These are phyloP conservation scores for Morphnarchus princeps DNA, from an alignment of 2,113 vertebrate genomes.

Conservation along the genomic window DNA sequence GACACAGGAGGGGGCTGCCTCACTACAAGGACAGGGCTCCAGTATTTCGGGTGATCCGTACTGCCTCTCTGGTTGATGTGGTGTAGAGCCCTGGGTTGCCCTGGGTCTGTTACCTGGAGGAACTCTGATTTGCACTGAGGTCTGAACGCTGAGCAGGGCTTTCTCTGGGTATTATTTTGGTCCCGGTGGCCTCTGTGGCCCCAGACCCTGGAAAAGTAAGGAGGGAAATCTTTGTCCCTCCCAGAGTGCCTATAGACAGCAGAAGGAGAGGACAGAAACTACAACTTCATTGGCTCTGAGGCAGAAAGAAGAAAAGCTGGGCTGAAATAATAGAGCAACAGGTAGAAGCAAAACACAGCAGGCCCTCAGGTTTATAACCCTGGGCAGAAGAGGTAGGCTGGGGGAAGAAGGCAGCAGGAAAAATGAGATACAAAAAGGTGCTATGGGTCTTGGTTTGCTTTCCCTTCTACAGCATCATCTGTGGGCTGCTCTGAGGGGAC, in stretches of 20 bases:
- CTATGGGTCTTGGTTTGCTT: neutral
- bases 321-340: neutral
- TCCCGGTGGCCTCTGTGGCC: neutral
- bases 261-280: neutral
- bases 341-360: neutral
- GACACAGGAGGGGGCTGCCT: neutral
- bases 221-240: neutral
- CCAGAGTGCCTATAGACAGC: neutral
- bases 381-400: neutral
- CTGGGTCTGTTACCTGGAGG: neutral
- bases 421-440: neutral
- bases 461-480: neutral
- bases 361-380: neutral
- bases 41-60: neutral
- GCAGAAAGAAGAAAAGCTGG: neutral
- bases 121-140: neutral
- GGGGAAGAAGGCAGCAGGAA: neutral
- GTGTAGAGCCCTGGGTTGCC: neutral
- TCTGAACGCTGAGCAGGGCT: neutral
- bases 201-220: neutral
- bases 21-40: neutral
- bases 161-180: neutral
- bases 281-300: neutral
- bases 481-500: neutral
- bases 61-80: neutral